phyloP scores from a whole-genome alignment of 1,140 invertebrate genomes.

The Drosophila virilis region DNA sequence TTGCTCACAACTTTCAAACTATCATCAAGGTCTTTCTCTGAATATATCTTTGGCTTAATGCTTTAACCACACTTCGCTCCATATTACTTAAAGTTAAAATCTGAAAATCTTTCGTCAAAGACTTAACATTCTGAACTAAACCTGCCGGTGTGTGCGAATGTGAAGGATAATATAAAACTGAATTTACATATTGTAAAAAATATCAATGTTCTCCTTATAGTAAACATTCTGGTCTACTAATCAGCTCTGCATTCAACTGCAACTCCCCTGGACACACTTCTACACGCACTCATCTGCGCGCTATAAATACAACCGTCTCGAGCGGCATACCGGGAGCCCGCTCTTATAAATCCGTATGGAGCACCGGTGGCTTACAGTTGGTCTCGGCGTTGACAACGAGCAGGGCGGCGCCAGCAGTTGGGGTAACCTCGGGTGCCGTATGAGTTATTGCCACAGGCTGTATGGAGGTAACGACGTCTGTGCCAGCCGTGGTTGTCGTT shows the following conservation, averaged over 20 bases:
- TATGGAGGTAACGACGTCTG: constrained; percentile 58
- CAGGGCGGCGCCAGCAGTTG: constrained; percentile 27
- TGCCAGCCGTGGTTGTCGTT: constrained; percentile 66
- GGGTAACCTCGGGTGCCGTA: constrained; percentile 6
- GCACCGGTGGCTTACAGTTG: constrained; percentile 71
- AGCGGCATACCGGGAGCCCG: constrained; percentile 55
- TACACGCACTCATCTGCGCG: constrained; percentile 61
- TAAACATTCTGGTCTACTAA: constrained; percentile 50
- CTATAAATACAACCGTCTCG: constrained; percentile 75
- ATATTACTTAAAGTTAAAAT: constrained; percentile 57
- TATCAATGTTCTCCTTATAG: constrained; percentile 59
- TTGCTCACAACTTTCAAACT: constrained; percentile 2
- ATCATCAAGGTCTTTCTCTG: constrained; percentile 22
- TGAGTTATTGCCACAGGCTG: constrained; percentile 42
- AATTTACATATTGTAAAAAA: constrained; percentile 26
- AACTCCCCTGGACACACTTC: background rate
- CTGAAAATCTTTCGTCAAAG: constrained; percentile 22
- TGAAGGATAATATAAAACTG: constrained; percentile 4
- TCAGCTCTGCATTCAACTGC: constrained; percentile 40
- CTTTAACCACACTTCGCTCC: constrained; percentile 4
- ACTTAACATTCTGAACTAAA: constrained; percentile 27
- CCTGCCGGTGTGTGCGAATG: constrained; percentile 53
- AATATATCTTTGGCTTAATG: constrained; percentile 20
- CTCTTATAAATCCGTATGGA: constrained; percentile 83
- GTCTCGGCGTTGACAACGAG: constrained; percentile 65